Evolutionary conservation across 2,888 invertebrate genomes (phyloP).

Genomic region (Acholoe squamosa): DNA sequence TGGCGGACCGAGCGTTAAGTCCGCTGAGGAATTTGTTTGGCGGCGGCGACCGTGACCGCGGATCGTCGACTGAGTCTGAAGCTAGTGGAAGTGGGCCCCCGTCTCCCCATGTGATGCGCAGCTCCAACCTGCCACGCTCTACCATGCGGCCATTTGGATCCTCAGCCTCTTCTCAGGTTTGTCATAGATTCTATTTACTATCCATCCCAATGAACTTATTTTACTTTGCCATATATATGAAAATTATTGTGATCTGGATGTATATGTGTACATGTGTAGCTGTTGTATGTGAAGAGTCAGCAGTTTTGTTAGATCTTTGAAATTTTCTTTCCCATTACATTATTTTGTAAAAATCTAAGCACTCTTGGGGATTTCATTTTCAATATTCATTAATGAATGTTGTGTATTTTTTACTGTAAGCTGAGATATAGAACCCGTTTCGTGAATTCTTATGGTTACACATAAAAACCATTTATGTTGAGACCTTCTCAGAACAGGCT

Average conservation of each 20-base stretch:
- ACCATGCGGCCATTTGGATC: slow-evolving; percentile 49
- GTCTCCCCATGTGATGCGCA: slow-evolving; percentile 43
- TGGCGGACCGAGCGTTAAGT: slow-evolving; percentile 56
- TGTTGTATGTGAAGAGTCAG: neutral
- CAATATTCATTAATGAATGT: too few species aligned
- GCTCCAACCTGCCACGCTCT: slow-evolving; percentile 41
- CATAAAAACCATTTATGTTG: too few species aligned
- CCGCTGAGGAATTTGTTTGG: slow-evolving; percentile 52
- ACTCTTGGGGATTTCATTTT: neutral
- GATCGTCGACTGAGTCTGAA: slow-evolving; percentile 55
- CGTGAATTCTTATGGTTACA: too few species aligned
- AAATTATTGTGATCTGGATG: too few species aligned
- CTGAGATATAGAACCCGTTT: too few species aligned
- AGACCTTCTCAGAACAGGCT: too few species aligned
- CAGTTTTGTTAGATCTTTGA: neutral
- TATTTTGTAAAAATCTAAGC: neutral
- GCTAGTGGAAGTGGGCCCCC: slow-evolving; percentile 52
- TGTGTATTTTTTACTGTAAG: too few species aligned
- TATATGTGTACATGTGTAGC: too few species aligned
- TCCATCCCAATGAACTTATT: too few species aligned
- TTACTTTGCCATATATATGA: too few species aligned
- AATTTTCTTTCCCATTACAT: neutral
- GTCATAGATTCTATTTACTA: too few species aligned
- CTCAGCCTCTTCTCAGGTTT: slow-evolving; percentile 5
- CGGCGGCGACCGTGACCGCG: slow-evolving; percentile 21